These are phyloP conservation scores for Elanoides forficatus DNA, from an alignment of 2,113 vertebrate species.

Conservation along the genomic window DNA sequence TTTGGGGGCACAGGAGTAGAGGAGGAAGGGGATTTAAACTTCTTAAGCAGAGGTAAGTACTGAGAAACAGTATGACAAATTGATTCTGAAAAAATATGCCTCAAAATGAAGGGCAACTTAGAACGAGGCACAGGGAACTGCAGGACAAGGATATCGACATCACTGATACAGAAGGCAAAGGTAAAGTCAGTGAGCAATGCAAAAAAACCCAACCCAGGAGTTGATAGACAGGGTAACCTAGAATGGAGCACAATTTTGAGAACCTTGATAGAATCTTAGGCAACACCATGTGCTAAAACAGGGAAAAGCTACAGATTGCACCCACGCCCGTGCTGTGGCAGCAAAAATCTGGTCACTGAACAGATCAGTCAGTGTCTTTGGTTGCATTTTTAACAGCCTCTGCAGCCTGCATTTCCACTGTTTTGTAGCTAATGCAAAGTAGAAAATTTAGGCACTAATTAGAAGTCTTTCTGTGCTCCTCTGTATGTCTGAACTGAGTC, in stretches of 20 bases:
- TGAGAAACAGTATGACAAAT: background rate
- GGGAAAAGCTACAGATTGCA: background rate
- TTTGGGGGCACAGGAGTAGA: background rate
- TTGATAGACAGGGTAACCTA: background rate
- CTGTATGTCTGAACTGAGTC: background rate
- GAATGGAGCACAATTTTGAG: background rate
- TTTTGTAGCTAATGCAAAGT: background rate
- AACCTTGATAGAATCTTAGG: background rate
- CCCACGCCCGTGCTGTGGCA: rapidly evolving
- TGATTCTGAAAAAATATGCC: background rate
- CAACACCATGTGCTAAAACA: background rate
- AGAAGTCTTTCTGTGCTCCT: background rate
- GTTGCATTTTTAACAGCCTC: background rate
- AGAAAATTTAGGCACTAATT: conserved; percentile 21
- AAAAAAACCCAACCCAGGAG: background rate
- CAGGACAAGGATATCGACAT: background rate
- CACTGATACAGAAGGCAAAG: background rate
- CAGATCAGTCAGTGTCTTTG: background rate
- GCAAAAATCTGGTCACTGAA: background rate
- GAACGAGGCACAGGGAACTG: background rate
- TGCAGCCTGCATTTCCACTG: background rate
- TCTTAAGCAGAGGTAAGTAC: background rate
- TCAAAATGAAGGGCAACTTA: background rate
- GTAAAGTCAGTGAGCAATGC: background rate
- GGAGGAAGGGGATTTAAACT: background rate